Evolutionary conservation across 2,888 invertebrate species (phyloP).

Genomic region (Drosophila affinis): DNA sequence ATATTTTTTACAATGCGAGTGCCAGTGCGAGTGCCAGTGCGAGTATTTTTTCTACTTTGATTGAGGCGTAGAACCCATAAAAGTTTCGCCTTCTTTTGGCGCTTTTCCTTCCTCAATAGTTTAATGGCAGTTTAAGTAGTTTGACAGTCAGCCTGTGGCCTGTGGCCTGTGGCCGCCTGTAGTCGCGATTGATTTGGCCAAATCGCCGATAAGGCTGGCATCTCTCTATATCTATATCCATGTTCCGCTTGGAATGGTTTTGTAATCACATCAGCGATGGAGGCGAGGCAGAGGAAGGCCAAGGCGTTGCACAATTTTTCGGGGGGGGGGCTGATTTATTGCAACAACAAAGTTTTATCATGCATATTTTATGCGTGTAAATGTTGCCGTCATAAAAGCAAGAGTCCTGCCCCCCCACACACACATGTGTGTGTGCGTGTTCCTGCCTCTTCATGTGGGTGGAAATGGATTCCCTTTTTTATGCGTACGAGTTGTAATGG

Average conservation of each 20-base stretch:
- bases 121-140: slow-evolving; percentile 83
- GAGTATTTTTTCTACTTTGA: slow-evolving; percentile 51
- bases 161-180: too few species aligned
- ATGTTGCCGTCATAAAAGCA: slow-evolving; percentile 78
- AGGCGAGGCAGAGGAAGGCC: neutral
- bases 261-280: slow-evolving; percentile 72
- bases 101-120: slow-evolving; percentile 69
- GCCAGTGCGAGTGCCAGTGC: slow-evolving; percentile 6
- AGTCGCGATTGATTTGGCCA: slow-evolving; percentile 27
- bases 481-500: slow-evolving; percentile 78
- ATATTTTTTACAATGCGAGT: slow-evolving; percentile 64
- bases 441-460: slow-evolving; percentile 38
- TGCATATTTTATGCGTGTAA: slow-evolving; percentile 81
- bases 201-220: slow-evolving; percentile 48
- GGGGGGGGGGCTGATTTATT: slow-evolving; percentile 67
- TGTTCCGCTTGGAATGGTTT: slow-evolving; percentile 72
- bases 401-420: slow-evolving; percentile 15
- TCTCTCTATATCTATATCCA: slow-evolving; percentile 51
- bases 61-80: slow-evolving; percentile 59
- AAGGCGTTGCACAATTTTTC: slow-evolving; percentile 38
- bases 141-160: slow-evolving; percentile 64
- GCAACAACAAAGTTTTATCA: slow-evolving; percentile 79
- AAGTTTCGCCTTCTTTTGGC: slow-evolving; percentile 34
- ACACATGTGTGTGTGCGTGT: slow-evolving; percentile 24
- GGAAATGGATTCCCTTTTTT: slow-evolving; percentile 50